Evolutionary conservation across 2,113 vertebrate species (phyloP), one percentile per base, ranked within the genome.

Genomic region (Lophura nycthemera): DNA sequence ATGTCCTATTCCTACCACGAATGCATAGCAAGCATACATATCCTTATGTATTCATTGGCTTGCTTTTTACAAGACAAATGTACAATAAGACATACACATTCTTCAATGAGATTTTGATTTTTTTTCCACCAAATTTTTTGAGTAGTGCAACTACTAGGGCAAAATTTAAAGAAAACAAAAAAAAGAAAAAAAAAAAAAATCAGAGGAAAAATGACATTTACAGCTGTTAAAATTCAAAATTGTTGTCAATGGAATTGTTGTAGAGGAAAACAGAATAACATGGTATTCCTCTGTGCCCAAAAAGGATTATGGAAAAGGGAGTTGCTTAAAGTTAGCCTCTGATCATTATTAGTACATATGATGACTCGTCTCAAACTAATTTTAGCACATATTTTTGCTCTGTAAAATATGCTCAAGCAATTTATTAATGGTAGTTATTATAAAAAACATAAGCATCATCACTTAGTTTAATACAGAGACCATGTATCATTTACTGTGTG

Each of bases 311-410:
- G 27, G 15, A 77, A 84, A 82, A 77, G 11, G 47, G 42, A 78
- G 71, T 78, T 74, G 45, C 83, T 89, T 78, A 81, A 86, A 84
- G 81, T 84, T 86, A 89, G 38, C 73, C 40, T 57, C 27, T 56
- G 45, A 77, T 83, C 60, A 78, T 92, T 92, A 92, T 84, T 90
- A 92, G 71, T 84, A 50, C 11, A 93, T 50, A 19, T 89, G 29
- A 66, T 4, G 50, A 63, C 47, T 83, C 81, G 27, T 54, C 27
- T 64, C 45, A 88, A 77, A 74, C 90, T 84, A 91, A 80, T 79
- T 74, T 84, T 69, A 82, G 74, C 18, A 95, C 91, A 87, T 87
- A 72, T 57, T 56, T 84, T 75, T 85, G 3, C 29, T 69, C 34
- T 59, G 43, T 45, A 80, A 48, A 95, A 75, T 7, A 13, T 66